Base-by-base conservation (phyloP, 1,140 invertebrate species). In the Drosophila pectinifera region DNA sequence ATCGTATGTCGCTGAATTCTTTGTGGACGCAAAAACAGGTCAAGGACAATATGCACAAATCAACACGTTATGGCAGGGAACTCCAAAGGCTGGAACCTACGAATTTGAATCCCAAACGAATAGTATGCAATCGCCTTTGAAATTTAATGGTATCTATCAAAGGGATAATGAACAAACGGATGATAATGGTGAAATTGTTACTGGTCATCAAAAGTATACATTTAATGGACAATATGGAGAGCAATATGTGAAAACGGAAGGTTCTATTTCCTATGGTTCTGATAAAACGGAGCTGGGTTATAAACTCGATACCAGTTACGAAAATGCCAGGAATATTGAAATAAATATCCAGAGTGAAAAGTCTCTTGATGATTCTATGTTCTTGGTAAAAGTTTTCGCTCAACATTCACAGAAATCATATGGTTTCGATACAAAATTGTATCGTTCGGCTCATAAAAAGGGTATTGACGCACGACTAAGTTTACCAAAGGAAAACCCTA, bases 301-400 rank as follows among this genome's bases (percentile, higher is more conserved):
- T 18, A 72, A 56, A 20, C 16, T 92, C 4, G 91, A 93, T 10
- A 93, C 94, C 0, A 94, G 94, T 0, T 78, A 92, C 26, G 94
- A 95, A 39, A 93, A 94, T 28, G 75, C 94, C 4, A 94, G 94
- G 73, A 93, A 93, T 22, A 85, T 95, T 8, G 93, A 95, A 8
- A 10, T 96, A 4, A 84, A 90, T 1, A 77, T 95, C 3, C 91
- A 92, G 5, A 93, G 93, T 20, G 94, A 94, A 92, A 93, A 91
- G 34, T 89, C 92, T 14, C 76, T 93, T 0, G 93, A 94, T 1
- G 93, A 93, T 34, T 93, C 93, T 10, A 53, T 36, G 2, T 91
- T 92, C 45, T 45, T 38, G 11, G 22, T 89, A 1, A 57, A 18
- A 13, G 56, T 46, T 14, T 36, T 75, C 34, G 41, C 55, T 1